phyloP scores from a whole-genome alignment of 2,888 invertebrate genomes.

The Chouioia cunea region DNA sequence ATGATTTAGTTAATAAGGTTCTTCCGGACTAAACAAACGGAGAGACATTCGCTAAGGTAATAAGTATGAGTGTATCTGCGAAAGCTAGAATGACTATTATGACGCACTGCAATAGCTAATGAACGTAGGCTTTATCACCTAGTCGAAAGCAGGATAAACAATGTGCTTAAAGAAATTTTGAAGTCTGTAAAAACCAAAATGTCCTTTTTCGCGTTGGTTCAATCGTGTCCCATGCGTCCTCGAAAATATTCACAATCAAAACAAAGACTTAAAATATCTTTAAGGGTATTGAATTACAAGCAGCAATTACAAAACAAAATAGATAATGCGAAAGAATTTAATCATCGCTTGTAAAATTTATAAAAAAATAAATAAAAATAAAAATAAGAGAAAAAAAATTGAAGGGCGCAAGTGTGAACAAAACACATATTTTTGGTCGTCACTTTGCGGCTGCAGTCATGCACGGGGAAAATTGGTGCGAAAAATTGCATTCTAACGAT shows the following conservation, averaged over 20 bases:
- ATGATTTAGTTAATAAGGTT: constrained; percentile 37
- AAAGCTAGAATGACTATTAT: constrained; percentile 39
- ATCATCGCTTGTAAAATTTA: background rate
- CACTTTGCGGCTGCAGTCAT: constrained; percentile 46
- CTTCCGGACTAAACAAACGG: constrained; percentile 3
- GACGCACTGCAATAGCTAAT: constrained; percentile 31
- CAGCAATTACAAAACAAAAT: constrained; percentile 11
- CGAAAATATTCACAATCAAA: background rate
- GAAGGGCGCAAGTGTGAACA: constrained; percentile 16
- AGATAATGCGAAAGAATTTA: constrained; percentile 7
- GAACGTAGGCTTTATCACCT: constrained; percentile 29
- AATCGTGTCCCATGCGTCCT: too few species aligned
- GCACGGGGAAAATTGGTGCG: constrained; percentile 24
- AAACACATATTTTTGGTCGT: constrained; percentile 46
- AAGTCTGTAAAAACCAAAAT: background rate
- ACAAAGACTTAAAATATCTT: constrained; percentile 23
- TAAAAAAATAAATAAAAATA: constrained; percentile 1
- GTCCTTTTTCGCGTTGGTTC: too few species aligned
- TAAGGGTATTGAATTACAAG: constrained; percentile 26
- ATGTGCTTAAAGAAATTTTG: constrained; percentile 34
- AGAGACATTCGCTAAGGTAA: constrained; percentile 31
- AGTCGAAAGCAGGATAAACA: constrained; percentile 24
- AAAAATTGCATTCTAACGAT: constrained; percentile 21
- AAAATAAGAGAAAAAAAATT: constrained; percentile 5
- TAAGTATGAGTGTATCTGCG: constrained; percentile 43